phyloP scores from a whole-genome alignment of 2,113 vertebrate species.

The Mionectes macconnelli region DNA sequence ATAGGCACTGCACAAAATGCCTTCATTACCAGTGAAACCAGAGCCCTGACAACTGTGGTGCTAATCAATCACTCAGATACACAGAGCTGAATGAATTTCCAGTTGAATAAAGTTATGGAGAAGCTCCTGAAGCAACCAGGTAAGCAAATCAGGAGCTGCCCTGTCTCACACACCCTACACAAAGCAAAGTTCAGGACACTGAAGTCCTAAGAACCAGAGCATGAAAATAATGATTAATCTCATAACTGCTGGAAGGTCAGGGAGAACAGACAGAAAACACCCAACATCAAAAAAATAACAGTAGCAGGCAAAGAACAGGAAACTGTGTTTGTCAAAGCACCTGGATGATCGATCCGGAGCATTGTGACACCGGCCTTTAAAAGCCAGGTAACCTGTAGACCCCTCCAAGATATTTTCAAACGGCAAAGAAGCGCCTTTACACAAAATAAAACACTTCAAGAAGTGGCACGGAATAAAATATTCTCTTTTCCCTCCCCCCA shows the following conservation, averaged over 20 bases:
- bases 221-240: neutral
- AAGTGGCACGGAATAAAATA: slow-evolving; percentile 24
- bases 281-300: neutral
- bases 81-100: neutral
- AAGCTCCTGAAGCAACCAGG: neutral
- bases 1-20: neutral
- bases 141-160: neutral
- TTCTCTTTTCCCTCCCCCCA: slow-evolving; percentile 42
- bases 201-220: neutral
- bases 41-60: neutral
- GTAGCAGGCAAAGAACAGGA: neutral
- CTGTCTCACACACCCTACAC: neutral
- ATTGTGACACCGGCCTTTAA: neutral
- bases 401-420: neutral
- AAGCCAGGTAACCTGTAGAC: neutral
- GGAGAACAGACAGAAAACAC: neutral
- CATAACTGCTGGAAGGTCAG: neutral
- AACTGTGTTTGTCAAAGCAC: neutral
- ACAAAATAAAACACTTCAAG: slow-evolving; percentile 3
- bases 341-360: neutral
- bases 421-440: neutral
- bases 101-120: neutral
- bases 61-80: rapidly evolving
- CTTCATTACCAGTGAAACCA: neutral
- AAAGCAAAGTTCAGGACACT: neutral